Percentiles rank a stretch among this genome's conserved stretches.
These are phyloP conservation scores for Quiscalus mexicanus DNA, from an alignment of 2,113 vertebrate species.

Conservation along the genomic window DNA sequence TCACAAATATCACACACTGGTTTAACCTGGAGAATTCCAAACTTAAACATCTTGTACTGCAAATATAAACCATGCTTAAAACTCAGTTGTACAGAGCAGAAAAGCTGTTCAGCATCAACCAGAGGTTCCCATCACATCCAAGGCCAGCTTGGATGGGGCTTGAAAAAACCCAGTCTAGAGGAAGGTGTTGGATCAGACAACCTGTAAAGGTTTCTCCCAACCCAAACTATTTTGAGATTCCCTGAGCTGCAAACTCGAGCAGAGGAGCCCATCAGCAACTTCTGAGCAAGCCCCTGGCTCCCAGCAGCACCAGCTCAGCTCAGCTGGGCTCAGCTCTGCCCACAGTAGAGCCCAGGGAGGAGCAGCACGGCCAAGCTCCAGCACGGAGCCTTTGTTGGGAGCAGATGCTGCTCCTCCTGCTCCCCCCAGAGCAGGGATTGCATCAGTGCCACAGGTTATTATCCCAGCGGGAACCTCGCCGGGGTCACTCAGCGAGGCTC, in stretches of 20 bases:
- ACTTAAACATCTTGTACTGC: not conserved
- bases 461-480: not conserved
- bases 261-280: not conserved
- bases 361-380: not conserved
- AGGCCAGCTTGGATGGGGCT: not conserved
- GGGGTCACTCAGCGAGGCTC: slow-evolving; percentile 2
- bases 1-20: fast-evolving
- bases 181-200: fast-evolving
- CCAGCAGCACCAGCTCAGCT: not conserved
- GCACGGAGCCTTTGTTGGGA: not conserved
- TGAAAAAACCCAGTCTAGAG: not conserved
- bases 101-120: not conserved
- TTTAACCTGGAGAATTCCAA: not conserved
- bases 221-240: not conserved
- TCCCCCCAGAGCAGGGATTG: not conserved
- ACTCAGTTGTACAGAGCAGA: not conserved
- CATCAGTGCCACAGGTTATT: not conserved
- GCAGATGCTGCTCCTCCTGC: not conserved
- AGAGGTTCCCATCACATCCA: not conserved
- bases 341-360: not conserved
- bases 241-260: not conserved
- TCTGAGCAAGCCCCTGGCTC: not conserved
- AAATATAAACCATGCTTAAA: fast-evolving
- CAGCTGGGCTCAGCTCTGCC: not conserved
- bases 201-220: not conserved